Conservation (phyloP, 2,113 vertebrate species). For the Nematolebias whitei region DNA sequence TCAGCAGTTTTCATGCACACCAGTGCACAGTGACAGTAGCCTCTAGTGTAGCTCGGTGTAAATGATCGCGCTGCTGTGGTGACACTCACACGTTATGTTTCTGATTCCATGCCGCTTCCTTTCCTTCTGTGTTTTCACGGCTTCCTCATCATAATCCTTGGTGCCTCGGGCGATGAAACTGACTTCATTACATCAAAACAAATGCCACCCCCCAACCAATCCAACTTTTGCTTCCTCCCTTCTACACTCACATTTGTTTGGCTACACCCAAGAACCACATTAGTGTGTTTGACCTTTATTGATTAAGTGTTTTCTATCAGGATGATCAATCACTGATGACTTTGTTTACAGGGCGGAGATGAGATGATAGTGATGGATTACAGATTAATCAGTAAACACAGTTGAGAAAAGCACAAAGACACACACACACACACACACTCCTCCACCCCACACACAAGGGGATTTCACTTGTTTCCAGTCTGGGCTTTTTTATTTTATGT, state of each 20-base stretch:
- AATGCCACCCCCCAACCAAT: background rate
- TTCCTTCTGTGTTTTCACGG: conserved; percentile 40
- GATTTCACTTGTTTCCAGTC: too few species aligned
- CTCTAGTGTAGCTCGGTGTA: conserved; percentile 54
- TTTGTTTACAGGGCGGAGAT: conserved; percentile 56
- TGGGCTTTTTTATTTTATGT: too few species aligned
- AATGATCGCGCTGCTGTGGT: conserved; percentile 67
- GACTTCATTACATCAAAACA: conserved; percentile 66
- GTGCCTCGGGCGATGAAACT: conserved; percentile 77
- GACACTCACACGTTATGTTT: conserved; percentile 46
- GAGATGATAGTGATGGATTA: conserved; percentile 62
- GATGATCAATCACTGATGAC: conserved; percentile 62
- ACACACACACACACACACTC: conserved; percentile 14
- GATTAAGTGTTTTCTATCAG: conserved; percentile 56
- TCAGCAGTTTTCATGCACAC: background rate
- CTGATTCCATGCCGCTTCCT: conserved; percentile 52
- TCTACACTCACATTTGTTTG: conserved; percentile 44
- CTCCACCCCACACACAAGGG: background rate
- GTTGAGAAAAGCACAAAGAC: conserved; percentile 3
- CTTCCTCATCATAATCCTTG: conserved; percentile 35
- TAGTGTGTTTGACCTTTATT: conserved; percentile 68
- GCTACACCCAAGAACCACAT: conserved; percentile 49
- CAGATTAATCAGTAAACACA: conserved; percentile 56
- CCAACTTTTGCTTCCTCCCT: conserved; percentile 4
- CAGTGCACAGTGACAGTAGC: conserved; percentile 25